These are phyloP conservation scores for Theropithecus gelada DNA, from an alignment of 2,113 vertebrate species.

Conservation along the genomic window DNA sequence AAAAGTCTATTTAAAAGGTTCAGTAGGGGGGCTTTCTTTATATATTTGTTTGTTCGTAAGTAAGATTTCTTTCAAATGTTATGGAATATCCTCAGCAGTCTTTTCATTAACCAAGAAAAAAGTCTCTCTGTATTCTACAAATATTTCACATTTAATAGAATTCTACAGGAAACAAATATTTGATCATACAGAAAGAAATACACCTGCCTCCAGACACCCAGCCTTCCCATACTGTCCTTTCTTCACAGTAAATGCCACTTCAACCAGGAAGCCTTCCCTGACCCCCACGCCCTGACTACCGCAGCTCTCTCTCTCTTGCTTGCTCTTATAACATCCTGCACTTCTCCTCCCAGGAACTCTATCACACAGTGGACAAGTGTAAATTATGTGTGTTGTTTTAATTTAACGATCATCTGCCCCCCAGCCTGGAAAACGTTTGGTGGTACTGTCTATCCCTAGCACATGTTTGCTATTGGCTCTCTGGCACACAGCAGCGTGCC, in stretches of 20 bases:
- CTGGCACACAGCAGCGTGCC: too few species aligned
- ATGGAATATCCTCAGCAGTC: background rate
- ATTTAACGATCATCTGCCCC: too few species aligned
- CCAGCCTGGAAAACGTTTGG: too few species aligned
- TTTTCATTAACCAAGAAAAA: background rate
- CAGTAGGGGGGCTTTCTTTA: too few species aligned
- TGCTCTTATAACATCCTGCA: too few species aligned
- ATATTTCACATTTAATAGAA: background rate
- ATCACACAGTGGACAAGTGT: accelerated
- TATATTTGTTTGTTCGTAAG: background rate
- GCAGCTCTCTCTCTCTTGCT: accelerated
- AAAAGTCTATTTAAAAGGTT: background rate
- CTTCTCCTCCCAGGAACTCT: background rate
- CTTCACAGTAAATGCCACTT: background rate
- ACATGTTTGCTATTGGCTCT: background rate
- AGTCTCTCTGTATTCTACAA: background rate
- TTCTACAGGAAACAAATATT: background rate
- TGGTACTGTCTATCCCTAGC: accelerated
- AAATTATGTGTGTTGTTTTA: too few species aligned
- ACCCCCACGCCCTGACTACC: accelerated
- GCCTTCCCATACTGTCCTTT: background rate
- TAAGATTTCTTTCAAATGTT: background rate
- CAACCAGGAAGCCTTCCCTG: background rate
- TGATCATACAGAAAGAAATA: accelerated
- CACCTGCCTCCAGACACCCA: background rate